phyloP scores from a whole-genome alignment of 2,113 vertebrate genomes.

The Plectropomus leopardus region DNA sequence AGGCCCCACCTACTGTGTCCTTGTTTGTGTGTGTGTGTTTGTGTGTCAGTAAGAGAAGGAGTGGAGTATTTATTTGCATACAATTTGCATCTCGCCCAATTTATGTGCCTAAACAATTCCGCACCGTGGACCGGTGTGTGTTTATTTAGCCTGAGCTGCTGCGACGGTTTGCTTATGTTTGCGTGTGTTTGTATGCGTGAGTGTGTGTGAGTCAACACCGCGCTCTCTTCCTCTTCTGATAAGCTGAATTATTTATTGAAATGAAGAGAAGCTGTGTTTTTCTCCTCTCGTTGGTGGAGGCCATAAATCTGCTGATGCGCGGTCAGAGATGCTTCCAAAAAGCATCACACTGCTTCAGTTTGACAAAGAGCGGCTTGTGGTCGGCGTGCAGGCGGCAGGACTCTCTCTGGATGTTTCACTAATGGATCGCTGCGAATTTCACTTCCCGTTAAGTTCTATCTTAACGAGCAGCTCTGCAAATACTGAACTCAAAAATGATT shows the following conservation, averaged over 20 bases:
- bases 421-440: not conserved
- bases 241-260: conserved; percentile 62
- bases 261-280: conserved; percentile 34
- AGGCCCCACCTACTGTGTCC: conserved; percentile 1
- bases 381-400: not conserved
- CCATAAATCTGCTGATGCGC: conserved; percentile 46
- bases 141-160: conserved; percentile 35
- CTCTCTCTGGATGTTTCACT: not conserved
- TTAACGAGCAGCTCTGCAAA: not conserved
- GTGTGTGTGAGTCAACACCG: not conserved
- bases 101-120: conserved; percentile 22
- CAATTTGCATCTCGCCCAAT: conserved; percentile 11
- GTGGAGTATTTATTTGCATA: conserved; percentile 45
- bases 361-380: not conserved
- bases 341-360: not conserved
- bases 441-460: not conserved
- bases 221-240: conserved; percentile 30
- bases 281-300: not conserved
- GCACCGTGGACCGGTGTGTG: not conserved
- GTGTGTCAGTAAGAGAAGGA: not conserved
- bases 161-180: conserved; percentile 26
- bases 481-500: not conserved
- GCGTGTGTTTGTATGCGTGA: conserved; percentile 3
- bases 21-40: not conserved
- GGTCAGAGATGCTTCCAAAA: conserved; percentile 9